Evolutionary conservation across 1,140 invertebrate genomes (phyloP).

Genomic region (Hormaphis cornu): DNA sequence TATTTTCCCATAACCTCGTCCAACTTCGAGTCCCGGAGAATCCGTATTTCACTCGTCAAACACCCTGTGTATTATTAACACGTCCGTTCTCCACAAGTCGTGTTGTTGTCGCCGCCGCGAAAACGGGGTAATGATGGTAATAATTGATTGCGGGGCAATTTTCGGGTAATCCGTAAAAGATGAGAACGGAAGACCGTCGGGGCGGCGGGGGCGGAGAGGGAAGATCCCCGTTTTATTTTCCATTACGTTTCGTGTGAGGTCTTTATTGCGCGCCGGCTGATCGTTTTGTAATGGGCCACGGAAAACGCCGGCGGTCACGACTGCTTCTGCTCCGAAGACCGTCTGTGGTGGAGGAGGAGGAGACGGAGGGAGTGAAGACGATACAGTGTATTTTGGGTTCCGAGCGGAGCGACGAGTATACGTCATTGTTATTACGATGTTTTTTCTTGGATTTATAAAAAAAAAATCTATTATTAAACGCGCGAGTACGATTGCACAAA

Average conservation of each 20-base stretch:
- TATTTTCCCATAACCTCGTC: too few relatives aligned
- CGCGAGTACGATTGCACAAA: too few relatives aligned
- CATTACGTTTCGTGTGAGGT: conserved; percentile 31
- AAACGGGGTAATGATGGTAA: conserved; percentile 21
- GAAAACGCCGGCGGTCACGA: conserved; percentile 22
- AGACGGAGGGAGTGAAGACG: too few relatives aligned
- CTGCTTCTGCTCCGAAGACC: too few relatives aligned
- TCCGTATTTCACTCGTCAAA: background rate
- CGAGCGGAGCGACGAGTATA: too few relatives aligned
- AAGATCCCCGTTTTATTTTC: conserved; percentile 19
- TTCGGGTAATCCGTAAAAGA: conserved; percentile 31
- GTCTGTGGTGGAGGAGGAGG: too few relatives aligned
- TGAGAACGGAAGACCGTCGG: background rate
- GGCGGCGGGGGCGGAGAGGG: background rate
- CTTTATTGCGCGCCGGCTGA: conserved; percentile 23
- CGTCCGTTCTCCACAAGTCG: too few relatives aligned
- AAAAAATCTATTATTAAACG: too few relatives aligned
- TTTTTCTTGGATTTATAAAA: too few relatives aligned
- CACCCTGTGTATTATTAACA: background rate
- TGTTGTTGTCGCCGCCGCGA: background rate
- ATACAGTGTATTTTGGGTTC: too few relatives aligned
- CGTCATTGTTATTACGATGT: too few relatives aligned
- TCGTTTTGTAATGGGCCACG: conserved; percentile 28
- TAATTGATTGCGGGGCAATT: conserved; percentile 30
- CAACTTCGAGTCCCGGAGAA: too few relatives aligned